A percentile compares a stretch with the other conserved stretches of the same genome.
These are phyloP conservation scores for Luperina nickerlii DNA, from an alignment of 2,888 invertebrate genomes.

Conservation along the genomic window DNA sequence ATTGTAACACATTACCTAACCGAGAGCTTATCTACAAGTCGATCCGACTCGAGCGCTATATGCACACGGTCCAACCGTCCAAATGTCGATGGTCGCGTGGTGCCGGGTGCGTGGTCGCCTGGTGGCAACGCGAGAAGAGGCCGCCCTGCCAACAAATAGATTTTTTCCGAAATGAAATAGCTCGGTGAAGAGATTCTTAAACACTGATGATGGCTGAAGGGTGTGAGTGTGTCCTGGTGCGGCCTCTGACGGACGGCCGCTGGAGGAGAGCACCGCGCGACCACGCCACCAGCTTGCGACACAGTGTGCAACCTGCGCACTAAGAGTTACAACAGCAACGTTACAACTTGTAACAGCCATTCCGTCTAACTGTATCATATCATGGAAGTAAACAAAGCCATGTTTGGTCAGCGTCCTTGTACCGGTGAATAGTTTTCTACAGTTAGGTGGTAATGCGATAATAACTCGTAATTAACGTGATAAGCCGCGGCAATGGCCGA, in stretches of 20 bases:
- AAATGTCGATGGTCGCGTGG: neutral
- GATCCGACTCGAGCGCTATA: neutral
- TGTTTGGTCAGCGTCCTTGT: slow-evolving; percentile 17
- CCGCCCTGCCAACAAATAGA: neutral
- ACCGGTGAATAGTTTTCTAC: neutral
- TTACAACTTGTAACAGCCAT: neutral
- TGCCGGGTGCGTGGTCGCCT: too few species aligned
- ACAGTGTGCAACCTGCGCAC: neutral
- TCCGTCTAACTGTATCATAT: neutral
- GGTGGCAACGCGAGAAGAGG: neutral
- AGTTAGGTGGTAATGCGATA: slow-evolving; percentile 29
- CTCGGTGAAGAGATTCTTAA: neutral
- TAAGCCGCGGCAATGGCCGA: slow-evolving; percentile 1
- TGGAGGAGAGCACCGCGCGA: neutral
- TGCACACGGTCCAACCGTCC: neutral
- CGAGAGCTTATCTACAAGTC: neutral
- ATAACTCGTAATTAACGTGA: slow-evolving; percentile 9
- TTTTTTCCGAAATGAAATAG: neutral
- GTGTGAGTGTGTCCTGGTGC: neutral
- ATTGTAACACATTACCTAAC: slow-evolving; percentile 27
- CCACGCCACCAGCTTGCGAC: neutral
- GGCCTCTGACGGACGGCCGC: neutral
- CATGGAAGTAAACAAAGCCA: neutral
- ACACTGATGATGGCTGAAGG: neutral
- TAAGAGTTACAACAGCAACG: neutral